Conservation (phyloP, 2,888 invertebrate species). For the Congeria kusceri region DNA sequence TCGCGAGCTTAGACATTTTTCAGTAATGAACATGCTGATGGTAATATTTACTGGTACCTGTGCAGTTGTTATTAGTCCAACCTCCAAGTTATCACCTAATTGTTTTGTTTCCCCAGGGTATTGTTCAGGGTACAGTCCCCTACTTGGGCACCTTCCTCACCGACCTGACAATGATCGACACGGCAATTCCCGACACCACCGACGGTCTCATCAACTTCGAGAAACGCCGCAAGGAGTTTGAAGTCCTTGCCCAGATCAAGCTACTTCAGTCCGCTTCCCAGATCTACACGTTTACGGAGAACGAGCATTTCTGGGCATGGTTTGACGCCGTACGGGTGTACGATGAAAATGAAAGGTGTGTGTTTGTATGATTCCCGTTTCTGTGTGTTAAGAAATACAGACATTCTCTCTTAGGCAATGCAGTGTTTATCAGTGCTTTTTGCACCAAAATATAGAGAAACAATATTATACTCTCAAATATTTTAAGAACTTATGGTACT, state of each 20-base stretch:
- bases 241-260: conserved; percentile 98
- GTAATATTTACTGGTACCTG: no score
- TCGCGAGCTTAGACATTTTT: no score
- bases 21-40: no score
- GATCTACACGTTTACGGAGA: conserved; percentile 94
- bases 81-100: no score
- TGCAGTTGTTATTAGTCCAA: no score
- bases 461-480: no score
- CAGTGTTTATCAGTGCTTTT: no score
- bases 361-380: neutral
- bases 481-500: no score
- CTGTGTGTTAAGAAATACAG: no score
- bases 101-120: conserved; percentile 67
- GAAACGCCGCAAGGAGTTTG: conserved; percentile 98
- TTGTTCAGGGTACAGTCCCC: conserved; percentile 93
- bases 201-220: conserved; percentile 97
- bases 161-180: conserved; percentile 99
- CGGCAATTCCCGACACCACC: conserved; percentile 88
- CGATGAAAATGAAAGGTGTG: conserved; percentile 95
- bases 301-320: conserved; percentile 97
- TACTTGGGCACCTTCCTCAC: conserved; percentile 99
- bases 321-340: conserved; percentile 96
- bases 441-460: no score
- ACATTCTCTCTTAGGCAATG: no score
- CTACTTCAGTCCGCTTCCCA: conserved; percentile 98